phyloP scores from a whole-genome alignment of 2,888 invertebrate genomes.

The Lasioglossum villosulum region DNA sequence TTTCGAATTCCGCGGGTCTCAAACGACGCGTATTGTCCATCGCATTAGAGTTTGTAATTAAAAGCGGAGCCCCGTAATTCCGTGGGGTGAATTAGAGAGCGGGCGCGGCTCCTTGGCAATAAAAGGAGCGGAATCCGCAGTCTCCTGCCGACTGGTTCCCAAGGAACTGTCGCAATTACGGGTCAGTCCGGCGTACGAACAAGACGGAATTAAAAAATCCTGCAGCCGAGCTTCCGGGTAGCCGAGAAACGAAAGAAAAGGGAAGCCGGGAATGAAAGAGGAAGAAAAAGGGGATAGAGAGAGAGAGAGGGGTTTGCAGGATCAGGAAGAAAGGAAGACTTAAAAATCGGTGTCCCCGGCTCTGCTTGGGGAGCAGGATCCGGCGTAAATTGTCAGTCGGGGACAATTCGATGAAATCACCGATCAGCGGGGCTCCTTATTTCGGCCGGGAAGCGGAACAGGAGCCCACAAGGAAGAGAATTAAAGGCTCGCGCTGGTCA shows the following conservation, averaged over 20 bases:
- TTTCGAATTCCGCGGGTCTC: neutral
- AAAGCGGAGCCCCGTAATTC: neutral
- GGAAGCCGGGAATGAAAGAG: neutral
- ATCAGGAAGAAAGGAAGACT: constrained; percentile 28
- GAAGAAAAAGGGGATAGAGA: neutral
- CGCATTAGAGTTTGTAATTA: neutral
- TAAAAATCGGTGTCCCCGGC: constrained; percentile 36
- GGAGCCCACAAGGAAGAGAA: constrained; percentile 60
- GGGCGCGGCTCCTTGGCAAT: neutral
- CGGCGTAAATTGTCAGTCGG: constrained; percentile 55
- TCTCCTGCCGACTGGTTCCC: constrained; percentile 26
- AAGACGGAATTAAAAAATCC: constrained; percentile 59
- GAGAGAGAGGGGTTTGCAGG: neutral
- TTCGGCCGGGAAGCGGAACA: constrained; percentile 48
- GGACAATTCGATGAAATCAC: constrained; percentile 64
- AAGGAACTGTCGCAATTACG: constrained; percentile 47
- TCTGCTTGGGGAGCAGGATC: constrained; percentile 21
- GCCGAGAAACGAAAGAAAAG: neutral
- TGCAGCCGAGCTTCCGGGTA: constrained; percentile 45
- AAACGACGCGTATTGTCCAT: neutral
- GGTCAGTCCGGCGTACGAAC: constrained; percentile 20
- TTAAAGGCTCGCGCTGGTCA: constrained; percentile 71
- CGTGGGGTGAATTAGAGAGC: constrained; percentile 7
- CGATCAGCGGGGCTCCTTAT: constrained; percentile 58
- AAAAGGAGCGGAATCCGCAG: neutral